Base-by-base conservation (phyloP, 2,888 invertebrate genomes). In the Melolontha melolontha region DNA sequence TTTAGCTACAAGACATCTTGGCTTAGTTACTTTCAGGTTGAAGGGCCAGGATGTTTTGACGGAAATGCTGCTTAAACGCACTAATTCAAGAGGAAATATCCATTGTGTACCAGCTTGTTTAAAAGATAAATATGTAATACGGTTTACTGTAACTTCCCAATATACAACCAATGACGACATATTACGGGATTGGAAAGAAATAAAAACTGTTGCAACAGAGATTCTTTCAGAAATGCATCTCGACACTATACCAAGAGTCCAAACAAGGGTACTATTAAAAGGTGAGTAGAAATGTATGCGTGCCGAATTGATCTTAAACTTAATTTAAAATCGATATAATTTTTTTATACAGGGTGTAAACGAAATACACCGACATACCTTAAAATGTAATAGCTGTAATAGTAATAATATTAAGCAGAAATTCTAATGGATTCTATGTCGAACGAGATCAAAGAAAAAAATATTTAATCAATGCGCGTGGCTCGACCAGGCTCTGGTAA, bases 81-180 rank as follows among this genome's bases (percentile, higher is more conserved):
- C 98, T 63, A 98, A 98, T 79, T 91, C 90, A 1, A 89, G 93
- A 0, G 97, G 96, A 6, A 90, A 91, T 75, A 88, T 98, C 6
- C 97, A 98, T 82, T 96, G 97, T 72, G 97, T 98, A 0, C 98
- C 98, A 0, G 96, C 97, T 0, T 92, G 94, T 66, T 88, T 98
- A 68, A 96, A 97, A 79, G 93, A 92, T 0, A 90, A 91, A 80
- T 94, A 94, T 80, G 95, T 97, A 55, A 96, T 97, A 71, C 85
- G 96, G 65, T 98, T 98, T 82, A 96, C 97, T 0, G 92, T 98
- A 40, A 97, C 98, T 0, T 97, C 97, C 0, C 91, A 91, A 57
- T 89, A 91, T 77, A 97, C 93, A 0, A 92, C 92, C 0, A 87
- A 89, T 51, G 91, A 92, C 72, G 92, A 93, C 78, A 90, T 93